Evolutionary conservation across 2,888 invertebrate genomes (phyloP).

Genomic region (Cynaeus angustus): DNA sequence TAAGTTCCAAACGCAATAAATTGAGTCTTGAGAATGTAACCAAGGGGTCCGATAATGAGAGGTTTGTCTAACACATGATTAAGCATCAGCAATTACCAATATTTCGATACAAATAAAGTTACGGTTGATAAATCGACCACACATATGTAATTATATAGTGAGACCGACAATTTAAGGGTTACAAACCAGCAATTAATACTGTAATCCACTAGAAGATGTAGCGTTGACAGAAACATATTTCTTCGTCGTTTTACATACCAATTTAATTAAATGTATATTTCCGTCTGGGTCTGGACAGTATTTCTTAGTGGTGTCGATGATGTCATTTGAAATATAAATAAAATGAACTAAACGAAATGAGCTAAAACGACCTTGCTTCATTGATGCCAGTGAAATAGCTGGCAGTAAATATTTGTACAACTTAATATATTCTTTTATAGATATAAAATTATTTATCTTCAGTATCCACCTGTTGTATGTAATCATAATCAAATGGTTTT

Average conservation of each 20-base stretch:
- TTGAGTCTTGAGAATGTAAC: slow-evolving; percentile 26
- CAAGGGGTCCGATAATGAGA: slow-evolving; percentile 55
- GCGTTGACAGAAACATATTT: slow-evolving; percentile 49
- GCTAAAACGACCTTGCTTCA: background rate
- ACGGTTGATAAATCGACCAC: slow-evolving; percentile 61
- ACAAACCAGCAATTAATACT: slow-evolving; percentile 45
- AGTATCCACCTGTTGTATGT: too few relatives aligned
- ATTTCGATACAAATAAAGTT: slow-evolving; percentile 58
- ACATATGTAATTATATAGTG: slow-evolving; percentile 59
- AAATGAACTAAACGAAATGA: background rate
- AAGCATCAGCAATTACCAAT: slow-evolving; percentile 58
- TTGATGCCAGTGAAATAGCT: background rate
- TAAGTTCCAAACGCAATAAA: slow-evolving; percentile 34
- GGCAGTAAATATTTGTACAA: too few relatives aligned
- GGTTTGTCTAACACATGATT: slow-evolving; percentile 59
- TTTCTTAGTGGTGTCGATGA: slow-evolving; percentile 22
- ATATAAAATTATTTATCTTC: too few relatives aligned
- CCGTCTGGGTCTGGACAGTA: slow-evolving; percentile 21
- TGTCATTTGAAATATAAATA: slow-evolving; percentile 18
- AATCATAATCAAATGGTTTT: too few relatives aligned
- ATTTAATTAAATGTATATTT: slow-evolving; percentile 49
- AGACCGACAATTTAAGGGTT: slow-evolving; percentile 41
- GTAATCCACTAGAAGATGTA: slow-evolving; percentile 40
- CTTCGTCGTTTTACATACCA: slow-evolving; percentile 48
- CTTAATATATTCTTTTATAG: too few relatives aligned